Conservation (phyloP, 2,888 invertebrate genomes). For the Acrobasis consociella region DNA sequence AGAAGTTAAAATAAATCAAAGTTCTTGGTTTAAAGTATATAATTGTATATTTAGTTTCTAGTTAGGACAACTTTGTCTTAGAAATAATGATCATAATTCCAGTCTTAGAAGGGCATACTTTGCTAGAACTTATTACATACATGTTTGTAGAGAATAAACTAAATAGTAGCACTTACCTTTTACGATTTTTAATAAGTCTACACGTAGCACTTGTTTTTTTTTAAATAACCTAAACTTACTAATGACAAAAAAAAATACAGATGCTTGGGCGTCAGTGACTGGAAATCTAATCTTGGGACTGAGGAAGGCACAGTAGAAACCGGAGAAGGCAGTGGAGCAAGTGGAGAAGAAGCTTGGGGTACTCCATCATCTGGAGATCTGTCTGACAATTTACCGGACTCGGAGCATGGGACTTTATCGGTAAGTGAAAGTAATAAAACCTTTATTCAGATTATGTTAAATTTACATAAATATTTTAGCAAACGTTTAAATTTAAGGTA, state of each 20-base stretch:
- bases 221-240: neutral
- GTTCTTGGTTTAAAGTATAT: too few species aligned
- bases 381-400: slow-evolving; percentile 88
- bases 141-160: too few species aligned
- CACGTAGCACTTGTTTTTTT: too few species aligned
- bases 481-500: too few species aligned
- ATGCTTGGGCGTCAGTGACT: slow-evolving; percentile 82
- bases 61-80: neutral
- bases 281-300: slow-evolving; percentile 74
- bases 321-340: slow-evolving; percentile 92
- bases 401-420: slow-evolving; percentile 86
- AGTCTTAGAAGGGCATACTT: too few species aligned
- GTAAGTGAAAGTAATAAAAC: slow-evolving; percentile 58
- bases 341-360: slow-evolving; percentile 94
- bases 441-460: too few species aligned
- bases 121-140: too few species aligned
- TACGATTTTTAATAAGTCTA: too few species aligned
- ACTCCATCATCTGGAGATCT: slow-evolving; percentile 94
- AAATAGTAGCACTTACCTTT: too few species aligned
- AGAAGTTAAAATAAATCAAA: too few species aligned
- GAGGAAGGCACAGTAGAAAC: slow-evolving; percentile 85
- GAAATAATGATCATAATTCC: neutral
- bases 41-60: neutral
- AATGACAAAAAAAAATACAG: slow-evolving; percentile 37
- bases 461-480: too few species aligned